These are phyloP conservation scores for Ophraella communa DNA, from an alignment of 2,888 invertebrate genomes.

Conservation along the genomic window DNA sequence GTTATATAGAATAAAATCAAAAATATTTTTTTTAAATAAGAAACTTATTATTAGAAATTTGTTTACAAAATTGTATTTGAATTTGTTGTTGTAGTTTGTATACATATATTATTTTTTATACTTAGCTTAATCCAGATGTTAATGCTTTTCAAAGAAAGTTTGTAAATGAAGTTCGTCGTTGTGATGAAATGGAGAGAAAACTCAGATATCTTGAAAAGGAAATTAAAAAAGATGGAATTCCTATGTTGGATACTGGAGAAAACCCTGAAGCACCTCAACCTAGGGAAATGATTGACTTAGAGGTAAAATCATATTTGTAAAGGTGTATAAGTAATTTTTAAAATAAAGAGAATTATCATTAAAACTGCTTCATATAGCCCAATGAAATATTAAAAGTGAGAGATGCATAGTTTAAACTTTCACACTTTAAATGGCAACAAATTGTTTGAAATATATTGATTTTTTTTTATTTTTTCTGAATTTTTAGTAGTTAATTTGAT, in stretches of 20 bases:
- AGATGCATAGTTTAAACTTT: too few relatives aligned
- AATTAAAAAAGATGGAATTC: conserved; percentile 94
- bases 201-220: conserved; percentile 96
- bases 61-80: too few relatives aligned
- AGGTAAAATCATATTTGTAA: conserved; percentile 69
- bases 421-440: too few relatives aligned
- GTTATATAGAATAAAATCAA: too few relatives aligned
- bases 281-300: conserved; percentile 98
- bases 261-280: conserved; percentile 99
- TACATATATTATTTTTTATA: conserved; percentile 13
- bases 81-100: background rate
- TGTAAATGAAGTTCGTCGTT: conserved; percentile 96
- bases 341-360: background rate
- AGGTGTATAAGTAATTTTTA: too few relatives aligned
- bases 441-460: too few relatives aligned
- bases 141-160: conserved; percentile 99
- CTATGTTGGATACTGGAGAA: conserved; percentile 97
- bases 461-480: too few relatives aligned
- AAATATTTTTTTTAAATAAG: too few relatives aligned
- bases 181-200: conserved; percentile 99
- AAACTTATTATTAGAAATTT: too few relatives aligned
- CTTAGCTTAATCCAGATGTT: conserved; percentile 94
- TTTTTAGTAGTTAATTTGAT: too few relatives aligned
- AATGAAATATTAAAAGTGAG: too few relatives aligned
- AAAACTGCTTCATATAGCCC: too few relatives aligned